A percentile compares a stretch with the other conserved stretches of the same genome.
Conservation (phyloP, 92 coral and sea anemone genomes). For the Paramuricea clavata region DNA sequence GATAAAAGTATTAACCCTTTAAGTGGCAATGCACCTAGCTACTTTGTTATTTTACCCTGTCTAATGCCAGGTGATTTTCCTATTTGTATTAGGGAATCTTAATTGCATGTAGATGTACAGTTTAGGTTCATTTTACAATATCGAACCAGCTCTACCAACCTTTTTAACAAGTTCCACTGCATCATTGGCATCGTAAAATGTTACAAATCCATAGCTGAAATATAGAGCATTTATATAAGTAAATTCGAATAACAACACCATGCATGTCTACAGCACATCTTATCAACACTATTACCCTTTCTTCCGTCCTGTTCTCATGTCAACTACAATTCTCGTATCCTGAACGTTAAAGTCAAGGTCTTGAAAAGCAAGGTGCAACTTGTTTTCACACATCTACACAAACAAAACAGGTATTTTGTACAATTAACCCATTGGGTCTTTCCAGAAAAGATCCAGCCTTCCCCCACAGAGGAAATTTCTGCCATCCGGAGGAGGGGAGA, state of each 20-base stretch:
- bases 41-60: too few relatives aligned
- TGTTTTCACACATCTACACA: conserved; percentile 27
- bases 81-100: too few relatives aligned
- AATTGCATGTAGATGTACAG: background rate
- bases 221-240: too few relatives aligned
- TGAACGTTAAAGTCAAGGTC: conserved; percentile 20
- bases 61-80: background rate
- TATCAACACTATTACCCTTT: background rate
- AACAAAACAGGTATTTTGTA: background rate
- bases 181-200: conserved; percentile 11
- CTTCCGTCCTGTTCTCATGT: conserved; percentile 23
- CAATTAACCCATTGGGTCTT: too few relatives aligned
- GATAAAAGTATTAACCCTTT: too few relatives aligned
- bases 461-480: too few relatives aligned
- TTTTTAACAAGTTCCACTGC: conserved; percentile 15
- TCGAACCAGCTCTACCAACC: conserved; percentile 11
- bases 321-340: conserved; percentile 35
- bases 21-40: too few relatives aligned
- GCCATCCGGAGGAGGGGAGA: too few relatives aligned
- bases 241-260: too few relatives aligned
- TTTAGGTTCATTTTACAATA: background rate
- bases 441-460: too few relatives aligned
- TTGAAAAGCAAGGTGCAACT: conserved; percentile 36
- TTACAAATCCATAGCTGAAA: conserved; percentile 43
- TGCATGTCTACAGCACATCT: background rate